Percentiles rank a stretch among this genome's conserved stretches.
phyloP scores from a whole-genome alignment of 2,888 invertebrate species.

The Acrobasis repandana region DNA sequence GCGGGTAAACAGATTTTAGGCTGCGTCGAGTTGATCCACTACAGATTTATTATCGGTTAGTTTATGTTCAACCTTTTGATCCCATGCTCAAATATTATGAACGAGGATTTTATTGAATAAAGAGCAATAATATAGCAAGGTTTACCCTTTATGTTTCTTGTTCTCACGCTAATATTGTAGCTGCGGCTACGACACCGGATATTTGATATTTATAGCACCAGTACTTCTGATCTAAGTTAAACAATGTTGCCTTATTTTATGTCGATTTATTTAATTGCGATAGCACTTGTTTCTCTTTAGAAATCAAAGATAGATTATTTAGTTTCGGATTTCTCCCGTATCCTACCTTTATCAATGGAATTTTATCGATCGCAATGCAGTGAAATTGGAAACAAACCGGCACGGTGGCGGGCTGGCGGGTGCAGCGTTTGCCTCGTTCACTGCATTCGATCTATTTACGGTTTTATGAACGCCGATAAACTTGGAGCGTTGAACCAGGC shows the following conservation, averaged over 20 bases:
- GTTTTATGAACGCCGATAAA: constrained; percentile 72
- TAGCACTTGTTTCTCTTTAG: constrained; percentile 1
- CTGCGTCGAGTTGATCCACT: constrained; percentile 30
- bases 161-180: constrained; percentile 6
- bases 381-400: constrained; percentile 64
- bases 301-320: constrained; percentile 13
- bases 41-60: constrained; percentile 9
- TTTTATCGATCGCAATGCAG: constrained; percentile 70
- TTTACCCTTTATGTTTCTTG: background rate
- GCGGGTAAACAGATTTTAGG: constrained; percentile 41
- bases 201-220: constrained; percentile 9
- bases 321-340: constrained; percentile 13
- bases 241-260: constrained; percentile 1
- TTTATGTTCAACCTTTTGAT: constrained; percentile 17
- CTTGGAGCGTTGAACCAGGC: constrained; percentile 57
- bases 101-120: background rate
- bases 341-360: constrained; percentile 47
- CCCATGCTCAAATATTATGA: background rate
- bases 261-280: background rate
- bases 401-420: constrained; percentile 44
- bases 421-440: constrained; percentile 54
- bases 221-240: background rate
- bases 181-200: background rate
- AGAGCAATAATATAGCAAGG: background rate
- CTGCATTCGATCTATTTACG: constrained; percentile 79